phyloP scores from a whole-genome alignment of 2,797 vertebrate genomes.

The Paratrypauchen microcephalus region DNA sequence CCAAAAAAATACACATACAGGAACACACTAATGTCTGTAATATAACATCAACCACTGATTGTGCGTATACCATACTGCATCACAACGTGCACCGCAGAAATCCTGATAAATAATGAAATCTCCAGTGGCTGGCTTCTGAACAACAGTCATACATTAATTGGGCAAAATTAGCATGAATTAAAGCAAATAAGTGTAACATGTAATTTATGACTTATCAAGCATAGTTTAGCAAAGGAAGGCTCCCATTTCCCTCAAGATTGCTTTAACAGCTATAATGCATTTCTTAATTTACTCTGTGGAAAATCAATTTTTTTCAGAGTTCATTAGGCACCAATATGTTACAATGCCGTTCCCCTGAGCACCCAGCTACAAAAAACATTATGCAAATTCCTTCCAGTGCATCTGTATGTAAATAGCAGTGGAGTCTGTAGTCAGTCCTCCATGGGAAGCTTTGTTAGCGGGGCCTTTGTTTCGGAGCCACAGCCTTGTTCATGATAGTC shows the following conservation, averaged over 20 bases:
- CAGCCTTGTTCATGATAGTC: conserved; percentile 69
- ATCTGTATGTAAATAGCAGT: conserved; percentile 98
- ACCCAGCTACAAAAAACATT: conserved; percentile 91
- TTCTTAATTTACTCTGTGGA: conserved; percentile 99
- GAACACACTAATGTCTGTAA: conserved; percentile 6
- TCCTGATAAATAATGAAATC: conserved; percentile 98
- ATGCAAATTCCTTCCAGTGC: conserved; percentile 94
- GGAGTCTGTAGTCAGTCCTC: conserved; percentile 87
- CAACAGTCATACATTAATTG: conserved; percentile 99
- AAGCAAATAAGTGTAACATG: conserved; percentile 99
- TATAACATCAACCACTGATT: conserved; percentile 10
- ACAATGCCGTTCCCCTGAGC: conserved; percentile 97
- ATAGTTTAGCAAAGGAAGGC: conserved; percentile 94
- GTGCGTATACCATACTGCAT: conserved; percentile 32
- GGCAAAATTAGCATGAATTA: conserved; percentile 99
- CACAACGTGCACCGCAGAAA: conserved; percentile 70
- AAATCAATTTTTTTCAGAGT: conserved; percentile 99
- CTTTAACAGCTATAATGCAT: conserved; percentile 99
- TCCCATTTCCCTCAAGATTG: conserved; percentile 99
- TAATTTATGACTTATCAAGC: conserved; percentile 99
- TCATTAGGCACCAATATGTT: conserved; percentile 99
- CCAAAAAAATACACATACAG: conserved; percentile 24
- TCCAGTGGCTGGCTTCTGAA: conserved; percentile 96
- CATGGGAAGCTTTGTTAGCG: conserved; percentile 85
- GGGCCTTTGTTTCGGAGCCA: conserved; percentile 76